Conservation (phyloP, 2,113 vertebrate species). For the Epinephelus cyanopodus region DNA sequence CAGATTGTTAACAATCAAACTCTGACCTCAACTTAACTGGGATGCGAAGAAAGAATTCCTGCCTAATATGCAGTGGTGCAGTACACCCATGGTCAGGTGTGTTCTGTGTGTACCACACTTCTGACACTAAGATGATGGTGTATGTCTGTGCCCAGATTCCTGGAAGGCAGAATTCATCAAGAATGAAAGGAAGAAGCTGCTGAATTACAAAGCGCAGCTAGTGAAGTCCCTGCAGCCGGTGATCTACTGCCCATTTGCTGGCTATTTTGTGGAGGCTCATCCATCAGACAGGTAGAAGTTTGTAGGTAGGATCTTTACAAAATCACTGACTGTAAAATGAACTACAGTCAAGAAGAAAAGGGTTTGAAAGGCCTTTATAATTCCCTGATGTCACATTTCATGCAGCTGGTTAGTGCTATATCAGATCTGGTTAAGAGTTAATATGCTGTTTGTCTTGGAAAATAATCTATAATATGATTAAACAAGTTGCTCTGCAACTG, state of each 20-base stretch:
- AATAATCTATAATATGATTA: background rate
- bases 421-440: background rate
- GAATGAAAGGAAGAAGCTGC: slow-evolving; percentile 86
- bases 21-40: too few species aligned
- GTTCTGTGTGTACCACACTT: too few species aligned
- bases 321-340: background rate
- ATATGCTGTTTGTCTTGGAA: background rate
- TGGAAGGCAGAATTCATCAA: slow-evolving; percentile 86
- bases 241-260: slow-evolving; percentile 87
- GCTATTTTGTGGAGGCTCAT: slow-evolving; percentile 89
- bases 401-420: background rate
- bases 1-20: too few species aligned
- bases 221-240: slow-evolving; percentile 83
- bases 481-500: background rate
- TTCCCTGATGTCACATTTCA: background rate
- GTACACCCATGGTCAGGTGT: background rate
- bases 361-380: background rate
- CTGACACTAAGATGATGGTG: background rate
- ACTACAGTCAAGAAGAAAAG: background rate
- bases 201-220: slow-evolving; percentile 86
- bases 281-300: slow-evolving; percentile 86
- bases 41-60: background rate
- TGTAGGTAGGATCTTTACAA: background rate
- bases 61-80: background rate
- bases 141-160: slow-evolving; percentile 59